Evolutionary conservation across 2,888 invertebrate genomes (phyloP).

Genomic region (Nephrocerus scutellatus): DNA sequence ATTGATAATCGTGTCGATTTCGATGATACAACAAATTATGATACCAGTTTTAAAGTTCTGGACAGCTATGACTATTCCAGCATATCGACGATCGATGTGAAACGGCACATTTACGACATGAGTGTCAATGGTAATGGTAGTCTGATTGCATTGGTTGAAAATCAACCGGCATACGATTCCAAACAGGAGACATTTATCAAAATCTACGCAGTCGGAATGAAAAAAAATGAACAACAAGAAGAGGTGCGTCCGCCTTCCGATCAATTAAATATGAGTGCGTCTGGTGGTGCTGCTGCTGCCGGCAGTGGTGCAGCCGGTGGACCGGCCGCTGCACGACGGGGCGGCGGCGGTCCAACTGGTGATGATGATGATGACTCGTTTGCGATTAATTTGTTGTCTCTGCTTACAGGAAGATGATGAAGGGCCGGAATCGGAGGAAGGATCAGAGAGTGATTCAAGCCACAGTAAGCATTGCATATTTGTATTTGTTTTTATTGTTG

Average conservation of each 20-base stretch:
- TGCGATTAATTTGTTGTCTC: constrained; percentile 33
- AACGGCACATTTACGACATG: constrained; percentile 79
- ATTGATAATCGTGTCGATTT: constrained; percentile 63
- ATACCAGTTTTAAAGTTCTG: constrained; percentile 90
- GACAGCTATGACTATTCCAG: constrained; percentile 91
- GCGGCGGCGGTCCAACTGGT: too few relatives aligned
- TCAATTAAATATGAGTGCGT: neutral
- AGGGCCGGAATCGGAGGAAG: constrained; percentile 57
- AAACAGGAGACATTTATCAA: constrained; percentile 85
- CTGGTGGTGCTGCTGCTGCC: constrained; percentile 15
- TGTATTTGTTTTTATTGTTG: constrained; percentile 8
- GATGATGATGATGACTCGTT: constrained; percentile 22
- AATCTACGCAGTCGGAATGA: constrained; percentile 86
- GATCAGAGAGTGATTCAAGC: constrained; percentile 43
- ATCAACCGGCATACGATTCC: constrained; percentile 73
- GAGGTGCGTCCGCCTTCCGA: constrained; percentile 62
- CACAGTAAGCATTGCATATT: constrained; percentile 29
- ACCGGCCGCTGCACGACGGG: too few relatives aligned
- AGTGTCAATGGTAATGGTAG: constrained; percentile 77
- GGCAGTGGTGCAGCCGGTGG: constrained; percentile 22
- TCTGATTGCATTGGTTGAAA: constrained; percentile 86
- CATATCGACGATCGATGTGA: constrained; percentile 92
- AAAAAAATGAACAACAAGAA: constrained; percentile 82
- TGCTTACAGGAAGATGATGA: constrained; percentile 57
- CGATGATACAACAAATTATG: constrained; percentile 67